phyloP scores from a whole-genome alignment of 2,888 invertebrate genomes.

The Nudaria mundana region DNA sequence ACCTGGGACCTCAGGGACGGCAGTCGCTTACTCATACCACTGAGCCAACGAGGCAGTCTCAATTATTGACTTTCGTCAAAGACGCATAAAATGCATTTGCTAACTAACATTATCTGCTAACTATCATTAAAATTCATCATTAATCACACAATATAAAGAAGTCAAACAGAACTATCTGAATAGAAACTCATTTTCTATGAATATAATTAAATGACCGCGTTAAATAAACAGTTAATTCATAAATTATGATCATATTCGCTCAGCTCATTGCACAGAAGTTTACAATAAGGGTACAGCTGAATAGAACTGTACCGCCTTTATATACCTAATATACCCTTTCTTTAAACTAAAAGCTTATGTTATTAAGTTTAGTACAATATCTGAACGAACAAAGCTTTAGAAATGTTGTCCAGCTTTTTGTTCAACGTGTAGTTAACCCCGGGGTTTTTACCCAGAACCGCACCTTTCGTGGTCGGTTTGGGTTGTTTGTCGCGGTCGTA shows the following conservation, averaged over 20 bases:
- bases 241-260: background rate
- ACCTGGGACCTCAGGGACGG: no score
- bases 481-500: slow-evolving; percentile 5
- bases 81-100: no score
- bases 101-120: no score
- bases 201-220: no score
- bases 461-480: slow-evolving; percentile 6
- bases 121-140: no score
- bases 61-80: no score
- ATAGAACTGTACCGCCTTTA: background rate
- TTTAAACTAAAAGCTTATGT: slow-evolving; percentile 4
- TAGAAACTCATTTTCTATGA: no score
- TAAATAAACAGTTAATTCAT: no score
- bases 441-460: slow-evolving; percentile 9
- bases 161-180: no score
- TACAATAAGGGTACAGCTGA: background rate
- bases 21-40: no score
- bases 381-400: background rate
- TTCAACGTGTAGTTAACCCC: slow-evolving; percentile 5
- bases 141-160: no score
- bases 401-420: slow-evolving; percentile 4
- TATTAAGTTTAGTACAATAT: slow-evolving; percentile 9
- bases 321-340: slow-evolving; percentile 4
- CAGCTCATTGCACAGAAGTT: background rate
- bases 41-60: no score